Percentiles rank a stretch among this genome's conserved stretches.
These are phyloP conservation scores for Apistogramma diplotaenia DNA, from an alignment of 2,113 vertebrate genomes.

Conservation along the genomic window DNA sequence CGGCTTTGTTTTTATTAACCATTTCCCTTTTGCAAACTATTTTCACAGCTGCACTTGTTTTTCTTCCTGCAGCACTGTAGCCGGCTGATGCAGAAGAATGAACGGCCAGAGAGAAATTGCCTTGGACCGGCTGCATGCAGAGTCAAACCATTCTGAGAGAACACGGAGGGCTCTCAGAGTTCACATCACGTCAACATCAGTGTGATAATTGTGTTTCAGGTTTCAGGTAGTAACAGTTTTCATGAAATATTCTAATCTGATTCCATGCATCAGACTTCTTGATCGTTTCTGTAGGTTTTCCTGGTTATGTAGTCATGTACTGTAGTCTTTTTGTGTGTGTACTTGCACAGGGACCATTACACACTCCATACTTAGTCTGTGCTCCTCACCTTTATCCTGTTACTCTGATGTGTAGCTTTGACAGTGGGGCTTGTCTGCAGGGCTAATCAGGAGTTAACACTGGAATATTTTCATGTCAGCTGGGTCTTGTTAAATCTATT, in stretches of 20 bases:
- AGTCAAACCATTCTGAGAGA: slow-evolving; percentile 14
- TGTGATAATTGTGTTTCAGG: background rate
- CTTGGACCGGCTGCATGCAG: slow-evolving; percentile 18
- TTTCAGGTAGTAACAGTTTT: background rate
- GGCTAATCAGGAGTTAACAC: background rate
- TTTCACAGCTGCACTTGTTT: slow-evolving; percentile 38
- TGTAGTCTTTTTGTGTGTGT: slow-evolving; percentile 9
- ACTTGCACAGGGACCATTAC: background rate
- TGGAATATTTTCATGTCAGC: background rate
- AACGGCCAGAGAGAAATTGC: slow-evolving; percentile 32
- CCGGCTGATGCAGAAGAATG: slow-evolving; percentile 22
- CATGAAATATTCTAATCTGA: background rate
- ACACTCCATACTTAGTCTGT: slow-evolving; percentile 7
- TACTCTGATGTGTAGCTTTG: slow-evolving; percentile 27
- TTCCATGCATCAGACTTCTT: background rate
- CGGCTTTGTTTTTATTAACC: slow-evolving; percentile 34
- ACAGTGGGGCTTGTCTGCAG: slow-evolving; percentile 24
- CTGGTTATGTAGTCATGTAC: background rate
- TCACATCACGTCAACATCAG: background rate
- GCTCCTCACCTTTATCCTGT: slow-evolving; percentile 29
- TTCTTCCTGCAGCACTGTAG: slow-evolving; percentile 5
- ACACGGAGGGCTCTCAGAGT: background rate
- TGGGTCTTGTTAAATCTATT: slow-evolving; percentile 26
- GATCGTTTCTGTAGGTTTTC: background rate
- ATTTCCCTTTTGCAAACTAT: slow-evolving; percentile 23